A percentile compares a stretch with the other conserved stretches of the same genome.
These are phyloP conservation scores for Actenoides hombroni DNA, from an alignment of 2,113 vertebrate species.

Conservation along the genomic window DNA sequence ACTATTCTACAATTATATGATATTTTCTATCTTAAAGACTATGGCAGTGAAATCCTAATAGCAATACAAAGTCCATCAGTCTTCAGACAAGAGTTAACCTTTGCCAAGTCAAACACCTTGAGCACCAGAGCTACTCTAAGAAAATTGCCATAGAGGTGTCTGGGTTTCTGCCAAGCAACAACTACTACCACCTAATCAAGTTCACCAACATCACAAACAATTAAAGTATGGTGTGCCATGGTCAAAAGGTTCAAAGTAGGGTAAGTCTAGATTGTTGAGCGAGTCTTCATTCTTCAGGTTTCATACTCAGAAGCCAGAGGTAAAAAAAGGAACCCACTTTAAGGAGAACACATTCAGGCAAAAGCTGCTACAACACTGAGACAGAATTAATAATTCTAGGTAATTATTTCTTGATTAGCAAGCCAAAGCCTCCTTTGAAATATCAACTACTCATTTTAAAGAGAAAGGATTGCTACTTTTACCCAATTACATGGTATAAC, in stretches of 20 bases:
- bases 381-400: background rate
- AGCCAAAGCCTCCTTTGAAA: background rate
- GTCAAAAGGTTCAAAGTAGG: background rate
- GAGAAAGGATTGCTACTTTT: background rate
- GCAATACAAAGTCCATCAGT: background rate
- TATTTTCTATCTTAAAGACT: background rate
- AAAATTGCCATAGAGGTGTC: background rate
- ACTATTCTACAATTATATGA: background rate
- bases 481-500: background rate
- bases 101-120: background rate
- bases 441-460: background rate
- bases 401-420: background rate
- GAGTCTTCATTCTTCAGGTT: background rate
- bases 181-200: background rate
- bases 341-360: background rate
- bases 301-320: background rate
- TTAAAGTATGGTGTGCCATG: fast-evolving
- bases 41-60: background rate
- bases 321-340: background rate
- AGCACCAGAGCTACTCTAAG: background rate
- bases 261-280: background rate
- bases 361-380: background rate
- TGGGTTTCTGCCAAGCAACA: background rate
- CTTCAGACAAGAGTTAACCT: background rate
- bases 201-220: background rate